phyloP scores from a whole-genome alignment of 2,888 invertebrate species.

The Rhimphoctona megacephalus region DNA sequence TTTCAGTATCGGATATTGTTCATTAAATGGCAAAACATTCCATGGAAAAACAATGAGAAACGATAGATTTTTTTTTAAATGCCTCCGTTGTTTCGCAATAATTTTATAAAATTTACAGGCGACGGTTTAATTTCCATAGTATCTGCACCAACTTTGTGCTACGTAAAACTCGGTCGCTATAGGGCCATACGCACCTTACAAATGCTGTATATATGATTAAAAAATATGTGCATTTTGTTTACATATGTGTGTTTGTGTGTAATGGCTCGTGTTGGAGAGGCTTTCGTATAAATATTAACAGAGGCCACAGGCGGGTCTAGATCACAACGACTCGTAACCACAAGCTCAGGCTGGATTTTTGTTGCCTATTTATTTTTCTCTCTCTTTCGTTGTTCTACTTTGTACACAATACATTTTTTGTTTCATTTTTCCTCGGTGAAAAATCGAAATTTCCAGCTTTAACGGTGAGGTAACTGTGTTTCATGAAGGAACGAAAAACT shows the following conservation, averaged over 20 bases:
- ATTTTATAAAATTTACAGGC: constrained; percentile 49
- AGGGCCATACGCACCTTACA: constrained; percentile 22
- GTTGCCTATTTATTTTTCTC: neutral
- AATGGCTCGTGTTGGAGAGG: constrained; percentile 44
- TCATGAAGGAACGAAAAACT: constrained; percentile 17
- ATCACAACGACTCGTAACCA: constrained; percentile 41
- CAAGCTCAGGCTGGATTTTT: neutral
- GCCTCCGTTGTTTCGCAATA: constrained; percentile 23
- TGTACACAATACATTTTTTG: neutral
- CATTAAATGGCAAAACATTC: neutral
- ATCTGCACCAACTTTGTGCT: constrained; percentile 34
- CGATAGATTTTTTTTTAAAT: neutral
- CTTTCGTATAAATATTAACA: constrained; percentile 62
- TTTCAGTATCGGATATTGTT: neutral
- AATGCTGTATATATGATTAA: constrained; percentile 38
- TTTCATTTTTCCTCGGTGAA: neutral
- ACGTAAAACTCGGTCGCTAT: constrained; percentile 16
- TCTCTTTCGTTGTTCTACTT: constrained; percentile 14
- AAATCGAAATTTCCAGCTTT: constrained; percentile 4
- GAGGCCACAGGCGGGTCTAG: constrained; percentile 34
- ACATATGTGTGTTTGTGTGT: constrained; percentile 11
- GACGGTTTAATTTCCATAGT: constrained; percentile 59
- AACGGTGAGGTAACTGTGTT: neutral
- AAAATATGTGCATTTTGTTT: constrained; percentile 11
- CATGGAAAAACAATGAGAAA: neutral